A percentile compares a stretch with the other conserved stretches of the same genome.
These are phyloP conservation scores for Habropoda laboriosa DNA, from an alignment of 1,140 invertebrate genomes.

Conservation along the genomic window DNA sequence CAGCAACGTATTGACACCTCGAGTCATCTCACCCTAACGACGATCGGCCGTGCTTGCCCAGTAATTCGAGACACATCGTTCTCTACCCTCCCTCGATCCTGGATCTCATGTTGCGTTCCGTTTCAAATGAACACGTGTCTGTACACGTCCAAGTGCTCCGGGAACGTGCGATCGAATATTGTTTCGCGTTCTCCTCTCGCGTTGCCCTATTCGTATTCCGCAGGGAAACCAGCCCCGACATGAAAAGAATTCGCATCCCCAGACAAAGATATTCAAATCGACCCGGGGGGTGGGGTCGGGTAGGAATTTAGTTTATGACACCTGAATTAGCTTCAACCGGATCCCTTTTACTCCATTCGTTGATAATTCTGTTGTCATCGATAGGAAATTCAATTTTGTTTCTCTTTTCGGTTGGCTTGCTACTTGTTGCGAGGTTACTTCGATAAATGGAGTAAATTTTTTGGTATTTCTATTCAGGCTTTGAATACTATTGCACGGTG, in stretches of 20 bases:
- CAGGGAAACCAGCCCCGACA: background rate
- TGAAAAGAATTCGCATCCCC: slow-evolving; percentile 9
- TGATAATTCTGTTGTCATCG: no score
- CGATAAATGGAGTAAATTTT: no score
- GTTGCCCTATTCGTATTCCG: slow-evolving; percentile 11
- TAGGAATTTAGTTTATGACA: background rate
- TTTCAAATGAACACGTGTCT: slow-evolving; percentile 67
- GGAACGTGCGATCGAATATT: slow-evolving; percentile 48
- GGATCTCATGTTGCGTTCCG: slow-evolving; percentile 70
- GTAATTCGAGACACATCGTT: slow-evolving; percentile 70
- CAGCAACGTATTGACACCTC: slow-evolving; percentile 66
- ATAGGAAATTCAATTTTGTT: no score
- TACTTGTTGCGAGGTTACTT: no score
- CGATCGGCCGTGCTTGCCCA: slow-evolving; percentile 61
- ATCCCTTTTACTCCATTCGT: background rate
- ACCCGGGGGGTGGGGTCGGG: background rate
- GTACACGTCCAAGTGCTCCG: slow-evolving; percentile 52
- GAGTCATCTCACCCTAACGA: slow-evolving; percentile 59
- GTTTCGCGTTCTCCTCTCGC: slow-evolving; percentile 24
- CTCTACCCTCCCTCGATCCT: slow-evolving; percentile 51
- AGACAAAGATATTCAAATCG: background rate
- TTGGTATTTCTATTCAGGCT: no score
- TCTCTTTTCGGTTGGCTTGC: no score
- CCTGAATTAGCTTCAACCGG: background rate
- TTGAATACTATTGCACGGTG: no score